Base-by-base conservation (phyloP, 2,113 vertebrate genomes). In the Centrocercus urophasianus region DNA sequence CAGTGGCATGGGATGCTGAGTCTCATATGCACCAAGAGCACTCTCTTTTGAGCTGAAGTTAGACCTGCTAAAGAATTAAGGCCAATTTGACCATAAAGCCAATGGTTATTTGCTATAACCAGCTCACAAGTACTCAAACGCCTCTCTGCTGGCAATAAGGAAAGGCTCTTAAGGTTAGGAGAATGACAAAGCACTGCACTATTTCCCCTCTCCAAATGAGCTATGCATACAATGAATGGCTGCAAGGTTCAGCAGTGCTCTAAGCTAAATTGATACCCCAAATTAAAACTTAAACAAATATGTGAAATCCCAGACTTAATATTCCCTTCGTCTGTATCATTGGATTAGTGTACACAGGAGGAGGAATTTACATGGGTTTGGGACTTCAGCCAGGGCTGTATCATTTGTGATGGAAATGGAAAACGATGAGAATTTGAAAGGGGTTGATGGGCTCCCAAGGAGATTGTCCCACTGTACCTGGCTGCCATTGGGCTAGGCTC, bases 61-160 rank as follows among this genome's bases (percentile, higher is more conserved):
- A 27, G 82, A 81, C 52, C 93, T 96, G 94, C 57, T 47, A n/a
- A 76, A 45, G 77, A 91, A 83, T 73, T 22, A 15, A 11, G 90
- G 65, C 17, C 59, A 16, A 5, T 48, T 1, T 50, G 42, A 57
- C 52, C 70, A 28, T 6, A 38, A 69, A 81, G 42, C 45, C n/a
- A 36, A 3, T 3, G 50, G 12, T 7, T 13, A 21, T 56, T 12
- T 45, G 57, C 71, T 30, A 25, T 8, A n/a, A 60, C 5, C 64
- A 65, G 40, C 85, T 85, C 64, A 13, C 0, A 2, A 7, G 17
- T 0, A 30, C 11, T 19, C 8, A 7, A 3, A 14, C 21, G 52
- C 48, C 34, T 36, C 61, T 78, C 76, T 21, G 1, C 10, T 5
- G 30, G 57, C 28, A 66, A 1, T 10, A 9, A 56, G 69, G 52